Evolutionary conservation across 2,797 vertebrate genomes (phyloP), one percentile per base, ranked within the genome.

Genomic region (Heterohyrax brucei): DNA sequence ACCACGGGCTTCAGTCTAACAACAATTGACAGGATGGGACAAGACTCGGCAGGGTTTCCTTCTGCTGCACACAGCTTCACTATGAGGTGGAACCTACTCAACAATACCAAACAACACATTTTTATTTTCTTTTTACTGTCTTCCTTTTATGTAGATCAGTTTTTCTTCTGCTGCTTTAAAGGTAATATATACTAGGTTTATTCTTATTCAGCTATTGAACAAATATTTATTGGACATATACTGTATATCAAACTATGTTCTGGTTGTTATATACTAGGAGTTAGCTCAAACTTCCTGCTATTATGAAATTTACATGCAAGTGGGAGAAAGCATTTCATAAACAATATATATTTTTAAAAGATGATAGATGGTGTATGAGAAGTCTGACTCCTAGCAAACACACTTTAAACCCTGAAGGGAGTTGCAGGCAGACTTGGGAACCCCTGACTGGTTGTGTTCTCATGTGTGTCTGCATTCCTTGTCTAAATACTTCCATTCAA

Each of bases 331-430:
- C 66, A 68, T 68, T n/a, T 68, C 13, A 68, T 68, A 68, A 13
- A 68, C 30, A 68, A 66, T 30, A 66, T n/a, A 68, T 30, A 68
- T 68, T 68, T 68, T 68, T 68, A n/a, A 68, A 68, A 68, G 66
- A 68, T 16, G 59, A 7, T 68, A 68, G 30, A 16, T 68, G 59
- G 22, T 61, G 21, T 61, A 70, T 44, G 8, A 39, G 9, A 5
- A 68, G 18, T 39, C n/a, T 88, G 18, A 5, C 10, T 56, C 6
- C 7, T 48, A 5, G 7, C 3, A 18, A 2, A 0, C 0, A 1
- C 18, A 8, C 10, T 21, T 10, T 1, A 1, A 22, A 53, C 18
- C 44, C 46, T 48, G 50, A 83, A 83, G 39, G 21, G 33, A 59
- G 26, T 16, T 28, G 0, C 28, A 46, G 1, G 64, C n/a, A 26